Evolutionary conservation across 1,140 invertebrate genomes (phyloP).

Genomic region (Eciton burchellii): DNA sequence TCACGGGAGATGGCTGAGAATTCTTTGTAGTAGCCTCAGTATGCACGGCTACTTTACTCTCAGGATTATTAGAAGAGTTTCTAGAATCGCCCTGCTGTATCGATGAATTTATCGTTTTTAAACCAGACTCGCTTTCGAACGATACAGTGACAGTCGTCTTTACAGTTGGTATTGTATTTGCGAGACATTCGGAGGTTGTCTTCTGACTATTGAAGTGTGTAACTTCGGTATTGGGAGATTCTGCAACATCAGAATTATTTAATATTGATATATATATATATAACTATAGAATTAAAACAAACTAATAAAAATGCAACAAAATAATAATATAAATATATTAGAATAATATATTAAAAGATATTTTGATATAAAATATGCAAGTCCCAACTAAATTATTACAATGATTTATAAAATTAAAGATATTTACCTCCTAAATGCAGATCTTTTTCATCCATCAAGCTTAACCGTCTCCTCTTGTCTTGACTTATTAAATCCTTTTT

Average conservation of each 20-base stretch:
- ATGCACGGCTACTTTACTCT: slow-evolving; percentile 70
- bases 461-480: slow-evolving; percentile 83
- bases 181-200: slow-evolving; percentile 67
- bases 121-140: slow-evolving; percentile 73
- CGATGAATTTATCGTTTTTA: slow-evolving; percentile 71
- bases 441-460: slow-evolving; percentile 84
- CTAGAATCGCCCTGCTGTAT: slow-evolving; percentile 58
- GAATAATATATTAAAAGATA: no score
- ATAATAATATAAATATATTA: no score
- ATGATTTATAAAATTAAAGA: slow-evolving; percentile 15
- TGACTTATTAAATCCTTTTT: slow-evolving; percentile 82
- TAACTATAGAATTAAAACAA: slow-evolving; percentile 12
- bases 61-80: slow-evolving; percentile 63
- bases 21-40: slow-evolving; percentile 67
- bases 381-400: not conserved
- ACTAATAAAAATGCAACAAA: no score
- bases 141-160: slow-evolving; percentile 71
- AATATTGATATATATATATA: not conserved
- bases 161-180: slow-evolving; percentile 60
- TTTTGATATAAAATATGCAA: no score
- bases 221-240: slow-evolving; percentile 82
- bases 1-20: slow-evolving; percentile 68
- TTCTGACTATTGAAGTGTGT: slow-evolving; percentile 80
- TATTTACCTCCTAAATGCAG: slow-evolving; percentile 80
- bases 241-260: slow-evolving; percentile 72